Percentiles rank a stretch among this genome's conserved stretches.
Conservation (phyloP, 1,140 invertebrate species). For the Streblospio benedicti region DNA sequence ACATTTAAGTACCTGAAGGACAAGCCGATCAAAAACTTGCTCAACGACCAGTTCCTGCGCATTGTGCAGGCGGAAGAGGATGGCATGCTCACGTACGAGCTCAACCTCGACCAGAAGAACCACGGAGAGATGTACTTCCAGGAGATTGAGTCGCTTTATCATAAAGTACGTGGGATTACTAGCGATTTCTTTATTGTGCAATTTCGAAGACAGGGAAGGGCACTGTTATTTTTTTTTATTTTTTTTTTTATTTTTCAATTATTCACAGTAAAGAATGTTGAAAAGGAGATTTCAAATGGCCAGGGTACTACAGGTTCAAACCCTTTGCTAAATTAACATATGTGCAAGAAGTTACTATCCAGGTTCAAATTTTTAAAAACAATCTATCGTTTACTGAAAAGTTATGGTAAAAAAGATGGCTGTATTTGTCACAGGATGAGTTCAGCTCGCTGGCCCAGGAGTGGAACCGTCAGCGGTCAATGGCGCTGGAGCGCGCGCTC, state of each 20-base stretch:
- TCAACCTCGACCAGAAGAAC: slow-evolving; percentile 42
- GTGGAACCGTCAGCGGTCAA: slow-evolving; percentile 83
- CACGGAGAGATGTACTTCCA: slow-evolving; percentile 70
- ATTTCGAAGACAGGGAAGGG: too few species aligned
- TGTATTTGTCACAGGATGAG: slow-evolving; percentile 74
- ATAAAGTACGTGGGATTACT: slow-evolving; percentile 54
- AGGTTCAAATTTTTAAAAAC: too few species aligned
- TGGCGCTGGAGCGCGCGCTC: slow-evolving; percentile 80
- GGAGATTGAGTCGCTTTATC: slow-evolving; percentile 83
- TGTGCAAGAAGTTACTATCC: too few species aligned
- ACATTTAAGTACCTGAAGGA: slow-evolving; percentile 88
- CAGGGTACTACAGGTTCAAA: too few species aligned
- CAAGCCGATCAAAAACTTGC: slow-evolving; percentile 85
- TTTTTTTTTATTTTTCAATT: too few species aligned
- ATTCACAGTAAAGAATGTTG: slow-evolving; percentile 26
- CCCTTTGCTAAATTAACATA: too few species aligned
- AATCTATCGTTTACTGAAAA: too few species aligned
- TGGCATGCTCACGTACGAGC: slow-evolving; percentile 58
- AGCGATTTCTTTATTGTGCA: too few species aligned
- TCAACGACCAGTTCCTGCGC: slow-evolving; percentile 77
- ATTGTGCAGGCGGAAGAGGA: slow-evolving; percentile 67
- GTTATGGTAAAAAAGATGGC: too few species aligned
- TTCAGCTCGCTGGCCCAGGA: slow-evolving; percentile 91
- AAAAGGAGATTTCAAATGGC: too few species aligned
- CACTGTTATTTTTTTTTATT: too few species aligned